Percentiles rank a stretch among this genome's conserved stretches.
Evolutionary conservation across 1,140 invertebrate species (phyloP).

Genomic region (Pemphigus obesinymphae): DNA sequence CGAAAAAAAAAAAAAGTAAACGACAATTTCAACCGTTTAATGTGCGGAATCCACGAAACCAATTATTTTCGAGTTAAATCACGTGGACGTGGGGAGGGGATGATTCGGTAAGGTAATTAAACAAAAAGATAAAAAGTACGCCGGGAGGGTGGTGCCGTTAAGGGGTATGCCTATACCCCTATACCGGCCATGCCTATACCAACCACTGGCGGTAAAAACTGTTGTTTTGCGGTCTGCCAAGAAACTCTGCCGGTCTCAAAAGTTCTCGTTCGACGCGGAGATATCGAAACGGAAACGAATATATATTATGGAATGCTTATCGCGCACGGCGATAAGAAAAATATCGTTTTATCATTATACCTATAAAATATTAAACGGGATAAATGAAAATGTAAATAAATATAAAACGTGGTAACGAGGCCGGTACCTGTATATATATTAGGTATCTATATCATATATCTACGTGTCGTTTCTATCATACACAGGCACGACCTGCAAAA

Average conservation of each 20-base stretch:
- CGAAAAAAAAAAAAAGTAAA: background rate
- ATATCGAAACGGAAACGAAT: background rate
- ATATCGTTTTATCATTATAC: background rate
- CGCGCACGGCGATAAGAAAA: background rate
- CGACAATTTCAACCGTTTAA: background rate
- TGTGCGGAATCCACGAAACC: constrained; percentile 37
- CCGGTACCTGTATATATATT: too few relatives aligned
- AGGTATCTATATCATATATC: too few relatives aligned
- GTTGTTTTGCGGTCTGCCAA: constrained; percentile 15
- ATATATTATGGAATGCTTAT: too few relatives aligned
- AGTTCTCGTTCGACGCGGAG: background rate
- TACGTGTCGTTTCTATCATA: too few relatives aligned
- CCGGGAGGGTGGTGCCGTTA: background rate
- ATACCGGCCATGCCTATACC: too few relatives aligned
- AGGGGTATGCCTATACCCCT: too few relatives aligned
- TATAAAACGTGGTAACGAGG: too few relatives aligned
- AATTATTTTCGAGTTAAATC: constrained; percentile 20
- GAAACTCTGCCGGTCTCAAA: constrained; percentile 20
- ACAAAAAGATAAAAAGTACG: constrained; percentile 27
- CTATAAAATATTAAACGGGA: background rate
- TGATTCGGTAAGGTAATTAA: background rate
- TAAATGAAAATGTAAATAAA: too few relatives aligned
- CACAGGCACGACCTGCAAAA: too few relatives aligned
- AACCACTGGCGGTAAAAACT: background rate
- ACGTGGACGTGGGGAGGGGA: too few relatives aligned